These are phyloP conservation scores for Lordiphosa collinella DNA, from an alignment of 1,140 invertebrate genomes.

Conservation along the genomic window DNA sequence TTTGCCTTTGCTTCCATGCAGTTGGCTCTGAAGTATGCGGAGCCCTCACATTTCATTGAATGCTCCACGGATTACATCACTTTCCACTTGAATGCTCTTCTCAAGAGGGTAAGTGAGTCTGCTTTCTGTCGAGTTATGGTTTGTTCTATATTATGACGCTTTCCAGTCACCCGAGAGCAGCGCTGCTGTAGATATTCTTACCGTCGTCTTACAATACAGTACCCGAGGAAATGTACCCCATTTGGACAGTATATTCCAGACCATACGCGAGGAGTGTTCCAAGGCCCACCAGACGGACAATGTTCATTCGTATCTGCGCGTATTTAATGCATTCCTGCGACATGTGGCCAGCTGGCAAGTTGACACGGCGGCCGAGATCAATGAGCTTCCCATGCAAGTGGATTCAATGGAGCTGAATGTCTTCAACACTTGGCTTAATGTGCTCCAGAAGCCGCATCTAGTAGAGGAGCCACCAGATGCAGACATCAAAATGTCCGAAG, in stretches of 20 bases:
- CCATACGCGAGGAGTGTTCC: slow-evolving; percentile 78
- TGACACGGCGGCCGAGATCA: slow-evolving; percentile 27
- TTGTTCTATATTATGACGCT: neutral
- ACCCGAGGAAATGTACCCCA: slow-evolving; percentile 81
- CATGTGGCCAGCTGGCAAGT: slow-evolving; percentile 50
- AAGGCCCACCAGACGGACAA: slow-evolving; percentile 54
- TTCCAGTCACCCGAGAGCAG: slow-evolving; percentile 73
- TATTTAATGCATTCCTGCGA: slow-evolving; percentile 67
- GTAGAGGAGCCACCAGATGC: slow-evolving; percentile 16
- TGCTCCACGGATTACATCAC: slow-evolving; percentile 82
- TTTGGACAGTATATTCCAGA: slow-evolving; percentile 81
- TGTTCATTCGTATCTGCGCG: slow-evolving; percentile 67
- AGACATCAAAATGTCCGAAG: slow-evolving; percentile 19
- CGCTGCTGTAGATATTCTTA: slow-evolving; percentile 81
- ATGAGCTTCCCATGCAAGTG: slow-evolving; percentile 42
- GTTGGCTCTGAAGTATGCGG: slow-evolving; percentile 72
- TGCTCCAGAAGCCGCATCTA: slow-evolving; percentile 30
- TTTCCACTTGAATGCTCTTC: slow-evolving; percentile 81
- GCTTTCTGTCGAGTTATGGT: neutral
- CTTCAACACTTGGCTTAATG: slow-evolving; percentile 41
- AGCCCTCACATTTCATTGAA: slow-evolving; percentile 80
- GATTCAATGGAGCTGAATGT: slow-evolving; percentile 46
- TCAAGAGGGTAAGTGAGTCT: slow-evolving; percentile 76
- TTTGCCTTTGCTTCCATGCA: slow-evolving; percentile 80
- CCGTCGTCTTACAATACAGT: slow-evolving; percentile 81